These are phyloP conservation scores for Rhinopomastus cyanomelas DNA, from an alignment of 2,113 vertebrate genomes.

Conservation along the genomic window DNA sequence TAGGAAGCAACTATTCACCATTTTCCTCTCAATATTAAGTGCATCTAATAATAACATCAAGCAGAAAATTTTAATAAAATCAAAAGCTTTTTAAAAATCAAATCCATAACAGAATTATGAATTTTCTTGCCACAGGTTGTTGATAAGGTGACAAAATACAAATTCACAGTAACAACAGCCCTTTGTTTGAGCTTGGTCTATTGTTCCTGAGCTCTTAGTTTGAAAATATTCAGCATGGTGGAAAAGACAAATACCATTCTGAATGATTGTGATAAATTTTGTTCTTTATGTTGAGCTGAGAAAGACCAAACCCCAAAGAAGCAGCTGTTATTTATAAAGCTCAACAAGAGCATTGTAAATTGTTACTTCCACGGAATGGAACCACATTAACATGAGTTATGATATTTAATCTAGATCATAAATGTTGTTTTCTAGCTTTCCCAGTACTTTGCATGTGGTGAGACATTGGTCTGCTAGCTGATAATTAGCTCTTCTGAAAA, in stretches of 20 bases:
- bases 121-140: neutral
- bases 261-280: neutral
- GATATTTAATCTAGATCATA: constrained; percentile 20
- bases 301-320: neutral
- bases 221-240: neutral
- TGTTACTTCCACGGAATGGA: neutral
- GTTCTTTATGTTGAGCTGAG: neutral
- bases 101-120: neutral
- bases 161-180: neutral
- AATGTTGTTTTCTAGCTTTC: constrained; percentile 27
- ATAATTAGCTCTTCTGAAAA: constrained; percentile 62
- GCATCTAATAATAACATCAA: neutral
- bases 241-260: neutral
- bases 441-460: constrained; percentile 45
- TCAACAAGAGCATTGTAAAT: neutral
- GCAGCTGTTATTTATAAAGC: neutral
- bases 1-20: neutral
- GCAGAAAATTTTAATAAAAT: neutral
- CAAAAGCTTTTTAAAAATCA: neutral
- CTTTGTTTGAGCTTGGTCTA: neutral
- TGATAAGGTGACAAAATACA: neutral
- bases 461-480: constrained; percentile 31
- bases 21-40: neutral
- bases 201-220: neutral
- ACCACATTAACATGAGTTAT: neutral